Conservation (phyloP, 2,888 invertebrate genomes). For the Pristionchus mayeri region DNA sequence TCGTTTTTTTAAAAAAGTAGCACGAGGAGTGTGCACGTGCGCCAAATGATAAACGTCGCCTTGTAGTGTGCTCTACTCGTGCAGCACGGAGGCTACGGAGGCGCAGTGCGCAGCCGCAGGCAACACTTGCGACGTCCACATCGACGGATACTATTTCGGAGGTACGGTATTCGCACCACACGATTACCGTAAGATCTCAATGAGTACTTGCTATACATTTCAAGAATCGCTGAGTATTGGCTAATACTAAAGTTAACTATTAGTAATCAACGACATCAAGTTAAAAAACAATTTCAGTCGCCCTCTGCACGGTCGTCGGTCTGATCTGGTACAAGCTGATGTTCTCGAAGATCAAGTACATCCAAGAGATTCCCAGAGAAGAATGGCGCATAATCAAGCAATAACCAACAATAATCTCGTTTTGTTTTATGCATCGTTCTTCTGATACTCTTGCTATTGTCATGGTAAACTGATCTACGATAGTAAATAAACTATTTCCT, state of each 20-base stretch:
- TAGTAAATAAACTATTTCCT: no score
- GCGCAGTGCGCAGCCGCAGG: conserved; percentile 68
- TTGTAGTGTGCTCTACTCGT: conserved; percentile 70
- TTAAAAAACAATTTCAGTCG: conserved; percentile 61
- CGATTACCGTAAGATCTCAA: not conserved
- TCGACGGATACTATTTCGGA: conserved; percentile 69
- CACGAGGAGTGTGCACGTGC: conserved; percentile 45
- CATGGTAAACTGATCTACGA: no score
- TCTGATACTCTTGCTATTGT: no score
- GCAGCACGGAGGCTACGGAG: conserved; percentile 67
- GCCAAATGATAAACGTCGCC: not conserved
- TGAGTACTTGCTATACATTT: not conserved
- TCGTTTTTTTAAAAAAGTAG: no score
- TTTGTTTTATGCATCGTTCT: no score
- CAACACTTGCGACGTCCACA: conserved; percentile 64
- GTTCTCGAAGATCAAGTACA: conserved; percentile 69
- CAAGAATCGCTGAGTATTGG: not conserved
- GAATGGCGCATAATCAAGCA: conserved; percentile 72
- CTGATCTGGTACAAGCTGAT: conserved; percentile 73
- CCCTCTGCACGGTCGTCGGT: conserved; percentile 70
- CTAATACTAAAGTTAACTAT: no score
- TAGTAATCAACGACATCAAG: no score
- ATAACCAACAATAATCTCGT: conserved; percentile 12
- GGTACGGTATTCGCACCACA: not conserved
- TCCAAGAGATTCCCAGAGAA: conserved; percentile 73